Evolutionary conservation across 2,888 invertebrate genomes (phyloP), one percentile per base, ranked within the genome.

Genomic region (Taphrorychus bicolor): DNA sequence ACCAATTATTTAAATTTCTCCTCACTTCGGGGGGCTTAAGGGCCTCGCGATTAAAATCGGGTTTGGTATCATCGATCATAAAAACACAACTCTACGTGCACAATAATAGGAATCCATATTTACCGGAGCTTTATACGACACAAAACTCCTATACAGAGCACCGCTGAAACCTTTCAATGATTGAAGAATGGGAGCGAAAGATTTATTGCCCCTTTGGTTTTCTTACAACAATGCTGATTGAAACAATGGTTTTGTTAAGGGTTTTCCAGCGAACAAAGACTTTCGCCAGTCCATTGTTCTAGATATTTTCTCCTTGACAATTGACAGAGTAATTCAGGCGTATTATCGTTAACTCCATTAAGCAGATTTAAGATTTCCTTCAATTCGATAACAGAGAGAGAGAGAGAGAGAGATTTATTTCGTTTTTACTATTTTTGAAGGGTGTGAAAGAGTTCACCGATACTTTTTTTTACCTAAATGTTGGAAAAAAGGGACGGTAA

Each of bases 151-250:
- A n/a, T 23, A 32, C 32, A 32, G 32, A 32, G 11, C 7, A 9
- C 9, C 11, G 32, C 32, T 32, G 32, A 32, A 32, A 60, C 59
- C 45, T 16, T 45, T 45, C 45, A 45, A 45, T 32, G 32, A 32
- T 51, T 63, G 54, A 63, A 53, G 67, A 68, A 68, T 68, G 65
- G 69, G 56, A 22, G 32, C 54, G 60, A 69, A 65, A 65, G 65
- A 69, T 65, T 69, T 69, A 65, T 69, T 57, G 58, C 53, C 65
- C 64, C 69, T 69, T 69, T 65, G 64, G 65, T 69, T 69, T 69
- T 65, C 69, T 64, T 48, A 57, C 56, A 64, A 64, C 65, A 65
- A 65, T 65, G 57, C 52, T 65, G 64, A 69, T 60, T 69, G 53
- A 69, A 58, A 69, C 69, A 69, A 69, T 65, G 69, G 64, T 64